These are phyloP conservation scores for Drosophila ercepeae DNA, from an alignment of 1,140 invertebrate species.

Conservation along the genomic window DNA sequence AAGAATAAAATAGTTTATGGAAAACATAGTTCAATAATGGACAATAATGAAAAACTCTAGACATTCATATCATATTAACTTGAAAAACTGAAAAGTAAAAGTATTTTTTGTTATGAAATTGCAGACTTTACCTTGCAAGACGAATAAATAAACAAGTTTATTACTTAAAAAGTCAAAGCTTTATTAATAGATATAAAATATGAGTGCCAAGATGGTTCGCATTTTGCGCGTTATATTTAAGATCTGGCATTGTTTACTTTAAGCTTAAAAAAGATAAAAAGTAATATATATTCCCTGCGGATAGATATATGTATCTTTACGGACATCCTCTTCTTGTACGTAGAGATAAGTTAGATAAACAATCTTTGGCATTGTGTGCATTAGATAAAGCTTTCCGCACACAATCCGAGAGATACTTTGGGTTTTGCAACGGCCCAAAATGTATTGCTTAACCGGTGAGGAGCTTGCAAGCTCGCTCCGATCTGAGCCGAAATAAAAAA, in stretches of 20 bases:
- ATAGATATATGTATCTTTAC: constrained; percentile 2
- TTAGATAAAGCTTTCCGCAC: constrained; percentile 55
- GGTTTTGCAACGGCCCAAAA: constrained; percentile 50
- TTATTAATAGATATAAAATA: neutral
- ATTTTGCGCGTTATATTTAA: neutral
- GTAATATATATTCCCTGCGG: neutral
- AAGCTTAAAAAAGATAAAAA: neutral
- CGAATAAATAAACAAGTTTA: neutral
- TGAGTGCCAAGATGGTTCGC: neutral
- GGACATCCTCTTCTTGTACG: constrained; percentile 29
- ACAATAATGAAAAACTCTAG: neutral
- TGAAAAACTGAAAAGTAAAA: neutral
- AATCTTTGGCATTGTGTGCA: constrained; percentile 30
- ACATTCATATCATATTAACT: neutral
- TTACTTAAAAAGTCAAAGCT: neutral
- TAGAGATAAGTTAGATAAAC: constrained; percentile 26
- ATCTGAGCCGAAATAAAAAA: constrained; percentile 27
- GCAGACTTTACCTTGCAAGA: neutral
- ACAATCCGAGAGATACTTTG: constrained; percentile 41
- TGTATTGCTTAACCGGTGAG: constrained; percentile 27
- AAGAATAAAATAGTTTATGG: no score
- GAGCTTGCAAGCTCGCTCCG: constrained; percentile 65
- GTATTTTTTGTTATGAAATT: neutral
- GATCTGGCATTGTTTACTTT: neutral
- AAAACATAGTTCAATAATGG: neutral